These are phyloP conservation scores for Euspilapteryx auroguttella DNA, from an alignment of 2,888 invertebrate species.

Conservation along the genomic window DNA sequence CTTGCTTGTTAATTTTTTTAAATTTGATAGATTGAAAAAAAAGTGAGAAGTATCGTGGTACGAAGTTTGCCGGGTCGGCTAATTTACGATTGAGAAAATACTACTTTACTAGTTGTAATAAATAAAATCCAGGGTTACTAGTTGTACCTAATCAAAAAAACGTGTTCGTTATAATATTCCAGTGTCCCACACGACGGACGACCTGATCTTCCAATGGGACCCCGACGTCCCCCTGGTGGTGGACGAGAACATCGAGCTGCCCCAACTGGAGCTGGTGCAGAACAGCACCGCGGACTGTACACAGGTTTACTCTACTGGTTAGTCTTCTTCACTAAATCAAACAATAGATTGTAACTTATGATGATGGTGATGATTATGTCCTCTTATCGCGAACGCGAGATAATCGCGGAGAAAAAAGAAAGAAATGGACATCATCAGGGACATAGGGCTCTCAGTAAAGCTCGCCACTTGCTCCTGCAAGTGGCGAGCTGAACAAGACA, in stretches of 20 bases:
- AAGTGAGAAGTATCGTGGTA: too few species aligned
- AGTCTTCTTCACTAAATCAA: conserved; percentile 9
- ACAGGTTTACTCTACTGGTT: conserved; percentile 89
- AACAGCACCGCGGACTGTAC: conserved; percentile 90
- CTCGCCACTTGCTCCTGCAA: too few species aligned
- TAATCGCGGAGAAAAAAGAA: not conserved
- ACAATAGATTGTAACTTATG: not conserved
- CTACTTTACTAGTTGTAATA: too few species aligned
- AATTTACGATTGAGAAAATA: too few species aligned
- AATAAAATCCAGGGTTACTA: too few species aligned
- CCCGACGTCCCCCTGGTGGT: conserved; percentile 87
- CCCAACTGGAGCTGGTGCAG: conserved; percentile 83
- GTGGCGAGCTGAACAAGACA: too few species aligned
- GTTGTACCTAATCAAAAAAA: too few species aligned
- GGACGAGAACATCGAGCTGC: conserved; percentile 87
- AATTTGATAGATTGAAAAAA: too few species aligned
- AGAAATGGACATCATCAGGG: not conserved
- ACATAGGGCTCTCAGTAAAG: too few species aligned
- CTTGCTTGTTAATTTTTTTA: too few species aligned
- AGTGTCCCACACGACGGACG: conserved; percentile 94
- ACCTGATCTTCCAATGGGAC: conserved; percentile 93
- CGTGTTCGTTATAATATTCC: conserved; percentile 12
- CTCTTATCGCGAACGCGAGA: not conserved
- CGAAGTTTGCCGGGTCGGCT: too few species aligned
- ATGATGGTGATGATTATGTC: too few species aligned